A percentile compares a stretch with the other conserved stretches of the same genome.
These are phyloP conservation scores for Limonius californicus DNA, from an alignment of 1,140 invertebrate genomes.

Conservation along the genomic window DNA sequence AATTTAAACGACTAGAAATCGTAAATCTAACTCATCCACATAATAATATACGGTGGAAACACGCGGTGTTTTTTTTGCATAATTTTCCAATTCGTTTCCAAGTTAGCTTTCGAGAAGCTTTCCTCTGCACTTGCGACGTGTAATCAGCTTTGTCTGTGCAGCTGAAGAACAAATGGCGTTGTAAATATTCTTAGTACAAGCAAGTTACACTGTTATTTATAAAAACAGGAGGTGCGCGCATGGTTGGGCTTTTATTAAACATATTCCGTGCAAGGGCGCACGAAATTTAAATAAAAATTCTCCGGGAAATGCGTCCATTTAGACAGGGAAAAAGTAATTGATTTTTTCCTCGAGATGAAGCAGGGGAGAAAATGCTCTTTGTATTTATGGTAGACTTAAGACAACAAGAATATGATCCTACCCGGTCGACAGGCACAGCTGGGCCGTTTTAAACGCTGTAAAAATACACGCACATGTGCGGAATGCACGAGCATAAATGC, in stretches of 20 bases:
- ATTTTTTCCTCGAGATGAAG: constrained; percentile 3
- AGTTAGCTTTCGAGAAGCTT: neutral
- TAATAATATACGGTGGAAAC: neutral
- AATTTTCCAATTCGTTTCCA: constrained; percentile 6
- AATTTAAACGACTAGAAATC: neutral
- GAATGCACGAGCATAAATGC: constrained; percentile 5
- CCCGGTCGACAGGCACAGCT: neutral
- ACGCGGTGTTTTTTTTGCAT: constrained; percentile 9
- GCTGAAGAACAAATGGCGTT: constrained; percentile 4
- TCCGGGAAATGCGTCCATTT: neutral
- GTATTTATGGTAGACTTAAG: constrained; percentile 2
- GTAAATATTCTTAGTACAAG: constrained; percentile 12
- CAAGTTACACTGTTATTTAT: constrained; percentile 12
- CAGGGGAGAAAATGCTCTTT: neutral
- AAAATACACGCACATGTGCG: constrained; percentile 6
- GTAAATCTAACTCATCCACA: neutral
- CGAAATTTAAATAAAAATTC: constrained; percentile 14
- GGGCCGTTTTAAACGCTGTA: neutral
- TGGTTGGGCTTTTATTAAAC: neutral
- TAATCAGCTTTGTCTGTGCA: constrained; percentile 8
- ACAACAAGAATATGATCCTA: neutral
- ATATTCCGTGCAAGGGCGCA: neutral
- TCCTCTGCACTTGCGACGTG: constrained; percentile 6
- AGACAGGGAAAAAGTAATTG: constrained; percentile 2
- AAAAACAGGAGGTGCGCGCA: constrained; percentile 7